These are phyloP conservation scores for Periophthalmus modestus DNA, from an alignment of 2,113 vertebrate species.

Conservation along the genomic window DNA sequence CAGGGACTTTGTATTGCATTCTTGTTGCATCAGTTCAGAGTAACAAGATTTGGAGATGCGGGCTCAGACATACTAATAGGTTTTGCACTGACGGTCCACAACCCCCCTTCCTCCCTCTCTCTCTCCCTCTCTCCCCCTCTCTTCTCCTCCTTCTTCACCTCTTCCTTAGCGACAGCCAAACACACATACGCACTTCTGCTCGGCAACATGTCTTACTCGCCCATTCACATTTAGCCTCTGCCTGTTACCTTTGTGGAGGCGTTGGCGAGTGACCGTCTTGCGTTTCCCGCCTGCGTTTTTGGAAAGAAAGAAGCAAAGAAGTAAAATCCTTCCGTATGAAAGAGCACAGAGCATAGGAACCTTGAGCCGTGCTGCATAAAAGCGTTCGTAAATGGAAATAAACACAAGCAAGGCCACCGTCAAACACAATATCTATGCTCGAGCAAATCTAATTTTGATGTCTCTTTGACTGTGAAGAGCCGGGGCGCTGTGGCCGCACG, in stretches of 20 bases:
- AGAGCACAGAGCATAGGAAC: slow-evolving; percentile 43
- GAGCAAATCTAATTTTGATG: slow-evolving; percentile 51
- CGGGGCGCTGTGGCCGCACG: neutral
- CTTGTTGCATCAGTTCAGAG: slow-evolving; percentile 79
- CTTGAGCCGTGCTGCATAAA: slow-evolving; percentile 50
- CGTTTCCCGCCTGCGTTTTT: neutral
- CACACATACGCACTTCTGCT: slow-evolving; percentile 69
- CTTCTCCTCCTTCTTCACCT: neutral
- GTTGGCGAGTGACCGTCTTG: slow-evolving; percentile 21
- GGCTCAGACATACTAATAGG: slow-evolving; percentile 77
- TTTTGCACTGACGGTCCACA: slow-evolving; percentile 63
- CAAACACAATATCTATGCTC: slow-evolving; percentile 21
- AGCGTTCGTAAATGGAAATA: slow-evolving; percentile 46
- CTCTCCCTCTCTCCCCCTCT: neutral
- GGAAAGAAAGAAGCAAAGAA: neutral
- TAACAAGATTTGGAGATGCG: slow-evolving; percentile 79
- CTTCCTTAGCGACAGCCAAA: slow-evolving; percentile 35
- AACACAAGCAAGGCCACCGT: slow-evolving; percentile 45
- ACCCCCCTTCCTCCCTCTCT: neutral
- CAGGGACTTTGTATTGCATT: slow-evolving; percentile 69
- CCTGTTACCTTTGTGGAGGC: slow-evolving; percentile 39
- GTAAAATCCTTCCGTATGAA: slow-evolving; percentile 36
- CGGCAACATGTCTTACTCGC: slow-evolving; percentile 65
- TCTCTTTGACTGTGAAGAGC: slow-evolving; percentile 22
- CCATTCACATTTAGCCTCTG: slow-evolving; percentile 58